A percentile compares a stretch with the other conserved stretches of the same genome.
These are phyloP conservation scores for Amblyjoppa proteus DNA, from an alignment of 2,888 invertebrate species.

Conservation along the genomic window DNA sequence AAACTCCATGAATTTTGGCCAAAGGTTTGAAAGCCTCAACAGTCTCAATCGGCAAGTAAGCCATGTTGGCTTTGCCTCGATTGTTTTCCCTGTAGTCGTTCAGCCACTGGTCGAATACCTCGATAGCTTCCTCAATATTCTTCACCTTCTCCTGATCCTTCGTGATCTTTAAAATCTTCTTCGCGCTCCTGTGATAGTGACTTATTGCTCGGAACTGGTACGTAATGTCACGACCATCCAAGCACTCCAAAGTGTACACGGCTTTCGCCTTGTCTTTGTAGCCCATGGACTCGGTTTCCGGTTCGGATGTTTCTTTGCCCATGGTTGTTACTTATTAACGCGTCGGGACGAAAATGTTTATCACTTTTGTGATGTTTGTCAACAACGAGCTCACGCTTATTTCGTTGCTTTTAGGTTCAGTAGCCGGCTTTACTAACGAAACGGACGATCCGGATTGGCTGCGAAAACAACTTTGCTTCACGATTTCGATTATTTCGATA, in stretches of 20 bases:
- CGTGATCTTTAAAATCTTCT: constrained; percentile 88
- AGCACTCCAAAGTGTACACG: constrained; percentile 88
- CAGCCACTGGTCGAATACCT: constrained; percentile 90
- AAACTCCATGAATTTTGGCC: constrained; percentile 86
- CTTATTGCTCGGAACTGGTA: constrained; percentile 89
- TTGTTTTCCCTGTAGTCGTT: constrained; percentile 90
- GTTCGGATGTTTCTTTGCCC: constrained; percentile 79
- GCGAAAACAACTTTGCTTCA: too few relatives aligned
- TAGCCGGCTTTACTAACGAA: too few relatives aligned
- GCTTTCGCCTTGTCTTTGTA: constrained; percentile 91
- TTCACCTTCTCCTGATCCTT: constrained; percentile 90
- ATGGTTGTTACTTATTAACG: constrained; percentile 68
- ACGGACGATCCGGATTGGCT: too few relatives aligned
- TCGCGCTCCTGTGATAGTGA: constrained; percentile 87
- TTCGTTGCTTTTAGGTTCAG: too few relatives aligned
- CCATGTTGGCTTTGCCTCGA: constrained; percentile 89
- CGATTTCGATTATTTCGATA: too few relatives aligned
- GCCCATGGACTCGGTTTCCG: constrained; percentile 88
- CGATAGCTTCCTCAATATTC: constrained; percentile 90
- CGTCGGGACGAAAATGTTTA: neutral
- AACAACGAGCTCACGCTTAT: too few relatives aligned
- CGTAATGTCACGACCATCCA: constrained; percentile 88
- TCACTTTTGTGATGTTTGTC: neutral
- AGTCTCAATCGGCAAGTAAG: constrained; percentile 88
- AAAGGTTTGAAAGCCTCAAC: constrained; percentile 87